Conservation (phyloP, 1,140 invertebrate genomes). For the Helicoverpa armigera region DNA sequence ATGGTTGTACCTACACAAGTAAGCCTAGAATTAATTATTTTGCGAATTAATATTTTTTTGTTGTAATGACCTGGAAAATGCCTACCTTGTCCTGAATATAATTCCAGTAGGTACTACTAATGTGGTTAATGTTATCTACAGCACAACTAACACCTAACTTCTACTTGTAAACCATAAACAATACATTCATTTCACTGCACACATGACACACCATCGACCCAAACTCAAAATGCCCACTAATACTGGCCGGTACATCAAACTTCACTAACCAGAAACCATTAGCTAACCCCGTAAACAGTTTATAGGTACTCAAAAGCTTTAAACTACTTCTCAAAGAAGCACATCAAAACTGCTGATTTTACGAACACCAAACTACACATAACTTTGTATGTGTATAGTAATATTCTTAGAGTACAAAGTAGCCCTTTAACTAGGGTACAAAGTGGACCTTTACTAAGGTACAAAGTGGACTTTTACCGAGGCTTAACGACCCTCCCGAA, state of each 20-base stretch:
- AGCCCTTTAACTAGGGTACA: not conserved
- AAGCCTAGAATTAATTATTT: too few species aligned
- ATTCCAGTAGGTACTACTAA: too few species aligned
- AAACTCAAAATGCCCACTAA: not conserved
- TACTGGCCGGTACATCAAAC: not conserved
- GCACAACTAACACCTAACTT: too few species aligned
- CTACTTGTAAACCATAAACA: too few species aligned
- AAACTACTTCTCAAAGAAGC: not conserved
- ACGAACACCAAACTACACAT: not conserved
- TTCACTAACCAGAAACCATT: not conserved
- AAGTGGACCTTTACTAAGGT: constrained; percentile 16
- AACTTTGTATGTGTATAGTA: not conserved
- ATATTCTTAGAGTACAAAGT: constrained; percentile 11
- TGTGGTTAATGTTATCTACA: too few species aligned
- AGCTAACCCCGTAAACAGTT: not conserved
- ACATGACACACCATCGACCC: too few species aligned
- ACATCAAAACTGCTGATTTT: constrained; percentile 4
- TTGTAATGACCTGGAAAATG: too few species aligned
- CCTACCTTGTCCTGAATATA: too few species aligned
- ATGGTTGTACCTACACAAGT: too few species aligned
- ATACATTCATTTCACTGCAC: too few species aligned
- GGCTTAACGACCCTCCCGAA: constrained; percentile 25
- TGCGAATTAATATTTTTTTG: too few species aligned
- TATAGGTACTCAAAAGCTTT: not conserved
- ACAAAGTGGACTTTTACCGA: constrained; percentile 14